Evolutionary conservation across 1,140 invertebrate genomes (phyloP), one percentile per base, ranked within the genome.

Genomic region (Heliconius hermathena): DNA sequence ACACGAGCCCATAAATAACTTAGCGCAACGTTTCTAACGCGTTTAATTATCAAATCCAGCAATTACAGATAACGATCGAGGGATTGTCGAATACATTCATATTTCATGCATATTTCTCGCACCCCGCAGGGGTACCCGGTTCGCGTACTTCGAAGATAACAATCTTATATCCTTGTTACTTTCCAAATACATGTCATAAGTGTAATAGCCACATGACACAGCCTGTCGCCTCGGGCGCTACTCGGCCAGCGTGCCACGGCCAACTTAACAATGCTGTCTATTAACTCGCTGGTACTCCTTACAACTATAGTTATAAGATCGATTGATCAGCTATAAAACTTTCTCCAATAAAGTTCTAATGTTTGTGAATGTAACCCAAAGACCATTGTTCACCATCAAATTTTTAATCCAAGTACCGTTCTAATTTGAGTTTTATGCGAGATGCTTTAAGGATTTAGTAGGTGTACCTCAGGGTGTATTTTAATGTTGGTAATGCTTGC

Each of bases 161-260:
- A 82, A 93, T 93, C 90, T 92, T 73, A 91, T 92, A 92, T 94
- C 91, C 92, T 93, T 93, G 92, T 93, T 91, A 88, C 88, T 88
- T 90, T 87, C 85, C 85, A 84, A 90, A 85, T 89, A 86, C 84
- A 87, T 88, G 90, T 92, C 91, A 90, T 90, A 89, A 81, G 84
- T 81, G 79, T 83, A 85, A 83, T 83, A 81, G 76, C 74, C 82
- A 82, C 91, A 88, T 90, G 91, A 91, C 88, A 90, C 86, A 89
- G 87, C 87, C 77, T 89, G 90, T 92, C 90, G 85, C 92, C 87
- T 81, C 79, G 82, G 90, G 92, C 91, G 87, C 83, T 87, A 80
- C 83, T 87, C 80, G 85, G 79, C 83, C 86, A 87, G 88, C 84
- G 78, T 82, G 71, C 82, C 75, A 77, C 46, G 9, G 81, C 89